A percentile compares a stretch with the other conserved stretches of the same genome.
phyloP scores from a whole-genome alignment of 2,888 invertebrate species.

The Mesochorus sp. region DNA sequence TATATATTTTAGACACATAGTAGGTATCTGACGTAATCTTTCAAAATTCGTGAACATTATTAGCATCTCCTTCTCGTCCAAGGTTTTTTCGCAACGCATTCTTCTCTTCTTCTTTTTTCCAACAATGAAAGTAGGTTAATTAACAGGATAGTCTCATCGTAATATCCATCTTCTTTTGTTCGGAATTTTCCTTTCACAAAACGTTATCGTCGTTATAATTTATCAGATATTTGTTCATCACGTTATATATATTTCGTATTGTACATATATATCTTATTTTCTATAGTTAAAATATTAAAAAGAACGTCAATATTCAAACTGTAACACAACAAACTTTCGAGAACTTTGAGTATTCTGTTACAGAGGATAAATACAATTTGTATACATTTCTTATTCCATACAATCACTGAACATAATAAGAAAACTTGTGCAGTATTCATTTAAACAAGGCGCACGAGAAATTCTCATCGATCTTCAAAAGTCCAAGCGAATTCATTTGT shows the following conservation, averaged over 20 bases:
- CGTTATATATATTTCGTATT: neutral
- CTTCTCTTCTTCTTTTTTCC: neutral
- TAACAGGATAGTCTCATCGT: slow-evolving; percentile 26
- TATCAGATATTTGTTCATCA: slow-evolving; percentile 11
- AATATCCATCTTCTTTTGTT: slow-evolving; percentile 12
- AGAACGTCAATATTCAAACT: slow-evolving; percentile 23
- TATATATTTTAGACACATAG: neutral
- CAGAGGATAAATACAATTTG: slow-evolving; percentile 20
- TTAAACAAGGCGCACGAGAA: neutral
- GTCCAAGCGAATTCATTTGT: neutral
- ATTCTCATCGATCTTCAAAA: neutral
- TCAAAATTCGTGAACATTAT: slow-evolving; percentile 39
- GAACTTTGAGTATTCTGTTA: slow-evolving; percentile 26
- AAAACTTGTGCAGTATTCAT: slow-evolving; percentile 31
- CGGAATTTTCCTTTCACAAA: neutral
- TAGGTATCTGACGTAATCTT: slow-evolving; percentile 18
- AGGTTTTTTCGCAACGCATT: slow-evolving; percentile 14
- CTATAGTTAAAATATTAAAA: too few relatives aligned
- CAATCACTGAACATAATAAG: neutral
- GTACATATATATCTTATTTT: neutral
- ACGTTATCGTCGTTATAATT: slow-evolving; percentile 39
- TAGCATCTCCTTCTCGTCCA: slow-evolving; percentile 10
- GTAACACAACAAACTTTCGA: neutral
- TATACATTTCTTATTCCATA: neutral
- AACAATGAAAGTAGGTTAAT: slow-evolving; percentile 44